A percentile compares a stretch with the other conserved stretches of the same genome.
These are phyloP conservation scores for Chrysolina oricalcia DNA, from an alignment of 2,888 invertebrate species.

Conservation along the genomic window DNA sequence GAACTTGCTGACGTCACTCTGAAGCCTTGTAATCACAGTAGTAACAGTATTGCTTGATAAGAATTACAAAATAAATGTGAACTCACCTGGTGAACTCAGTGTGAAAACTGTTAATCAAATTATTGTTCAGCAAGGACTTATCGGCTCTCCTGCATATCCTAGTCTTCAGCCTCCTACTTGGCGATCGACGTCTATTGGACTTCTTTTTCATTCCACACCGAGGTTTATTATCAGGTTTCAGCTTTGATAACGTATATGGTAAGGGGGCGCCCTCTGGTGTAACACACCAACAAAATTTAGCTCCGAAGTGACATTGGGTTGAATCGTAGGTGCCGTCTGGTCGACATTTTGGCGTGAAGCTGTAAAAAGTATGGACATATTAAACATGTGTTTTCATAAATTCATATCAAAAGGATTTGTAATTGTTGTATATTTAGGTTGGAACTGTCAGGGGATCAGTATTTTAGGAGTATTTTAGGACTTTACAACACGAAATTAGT, in stretches of 20 bases:
- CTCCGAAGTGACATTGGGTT: constrained; percentile 87
- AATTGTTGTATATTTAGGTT: too few relatives aligned
- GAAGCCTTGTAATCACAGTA: neutral
- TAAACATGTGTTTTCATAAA: neutral
- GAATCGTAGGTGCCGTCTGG: constrained; percentile 88
- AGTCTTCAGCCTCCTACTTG: constrained; percentile 57
- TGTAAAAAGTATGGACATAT: constrained; percentile 18
- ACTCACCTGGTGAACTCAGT: constrained; percentile 79
- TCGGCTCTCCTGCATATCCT: constrained; percentile 82
- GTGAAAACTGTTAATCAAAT: constrained; percentile 89
- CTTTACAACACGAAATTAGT: too few relatives aligned
- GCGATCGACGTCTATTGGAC: constrained; percentile 76
- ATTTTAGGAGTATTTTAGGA: too few relatives aligned
- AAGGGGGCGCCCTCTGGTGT: constrained; percentile 88
- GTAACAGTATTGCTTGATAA: neutral
- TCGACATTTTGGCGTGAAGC: constrained; percentile 85
- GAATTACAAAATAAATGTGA: constrained; percentile 6
- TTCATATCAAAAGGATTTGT: neutral
- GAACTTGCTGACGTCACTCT: neutral
- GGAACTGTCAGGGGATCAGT: too few relatives aligned
- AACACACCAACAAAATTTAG: constrained; percentile 80
- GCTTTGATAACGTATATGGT: constrained; percentile 83
- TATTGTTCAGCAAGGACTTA: constrained; percentile 86
- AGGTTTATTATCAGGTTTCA: constrained; percentile 75
- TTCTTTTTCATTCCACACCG: constrained; percentile 71